Percentiles rank a stretch among this genome's conserved stretches.
phyloP scores from a whole-genome alignment of 2,113 vertebrate genomes.

The Chamaea fasciata region DNA sequence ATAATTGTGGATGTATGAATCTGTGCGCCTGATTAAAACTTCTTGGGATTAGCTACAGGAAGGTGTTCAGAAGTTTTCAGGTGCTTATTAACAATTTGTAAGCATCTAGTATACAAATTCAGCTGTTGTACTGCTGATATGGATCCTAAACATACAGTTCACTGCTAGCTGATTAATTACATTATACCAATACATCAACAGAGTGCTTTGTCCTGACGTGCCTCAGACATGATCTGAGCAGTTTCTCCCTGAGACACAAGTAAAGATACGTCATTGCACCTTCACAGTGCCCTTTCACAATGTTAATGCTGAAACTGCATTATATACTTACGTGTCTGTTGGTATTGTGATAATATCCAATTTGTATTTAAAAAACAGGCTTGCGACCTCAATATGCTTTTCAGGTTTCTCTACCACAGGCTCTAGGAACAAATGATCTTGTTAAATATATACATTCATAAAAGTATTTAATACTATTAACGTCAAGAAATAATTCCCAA shows the following conservation, averaged over 20 bases:
- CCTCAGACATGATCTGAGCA: neutral
- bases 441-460: neutral
- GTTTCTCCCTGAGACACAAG: neutral
- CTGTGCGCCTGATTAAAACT: neutral
- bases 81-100: neutral
- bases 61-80: neutral
- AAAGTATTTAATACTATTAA: neutral
- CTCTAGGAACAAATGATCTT: constrained; percentile 43
- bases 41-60: neutral
- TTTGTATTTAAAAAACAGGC: constrained; percentile 72
- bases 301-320: neutral
- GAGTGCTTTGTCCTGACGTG: neutral
- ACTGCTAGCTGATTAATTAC: neutral
- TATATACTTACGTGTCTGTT: constrained; percentile 66
- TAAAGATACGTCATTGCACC: neutral
- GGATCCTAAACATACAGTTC: neutral
- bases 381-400: constrained; percentile 74
- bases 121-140: neutral
- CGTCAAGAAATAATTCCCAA: neutral
- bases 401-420: constrained; percentile 58
- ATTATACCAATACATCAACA: neutral
- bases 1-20: neutral
- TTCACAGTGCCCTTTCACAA: neutral
- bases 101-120: rapidly evolving
- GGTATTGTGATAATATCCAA: constrained; percentile 53